phyloP scores from a whole-genome alignment of 2,113 vertebrate genomes.

The Percopsis transmontana region DNA sequence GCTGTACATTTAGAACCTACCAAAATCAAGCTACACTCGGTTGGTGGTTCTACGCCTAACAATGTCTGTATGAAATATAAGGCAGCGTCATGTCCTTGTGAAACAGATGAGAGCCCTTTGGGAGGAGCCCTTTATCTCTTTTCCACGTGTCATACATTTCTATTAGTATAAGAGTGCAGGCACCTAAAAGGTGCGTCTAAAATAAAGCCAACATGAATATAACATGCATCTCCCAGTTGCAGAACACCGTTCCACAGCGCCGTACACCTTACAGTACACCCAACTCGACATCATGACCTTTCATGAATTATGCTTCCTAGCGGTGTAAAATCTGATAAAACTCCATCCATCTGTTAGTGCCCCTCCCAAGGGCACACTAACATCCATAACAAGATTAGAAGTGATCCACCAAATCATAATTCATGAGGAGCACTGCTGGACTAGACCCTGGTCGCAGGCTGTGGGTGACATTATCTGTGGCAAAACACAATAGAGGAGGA shows the following conservation, averaged over 20 bases:
- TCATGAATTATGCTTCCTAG: slow-evolving; percentile 68
- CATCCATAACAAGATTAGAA: slow-evolving; percentile 79
- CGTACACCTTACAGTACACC: slow-evolving; percentile 35
- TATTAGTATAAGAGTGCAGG: not conserved
- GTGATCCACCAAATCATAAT: slow-evolving; percentile 71
- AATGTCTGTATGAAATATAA: not conserved
- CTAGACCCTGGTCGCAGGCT: slow-evolving; percentile 58
- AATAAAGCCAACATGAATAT: not conserved
- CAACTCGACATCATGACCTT: slow-evolving; percentile 50
- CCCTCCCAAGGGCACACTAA: slow-evolving; percentile 75
- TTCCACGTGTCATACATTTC: not conserved
- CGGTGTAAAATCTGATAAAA: slow-evolving; percentile 75
- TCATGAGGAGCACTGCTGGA: slow-evolving; percentile 63
- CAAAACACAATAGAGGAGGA: slow-evolving; percentile 20
- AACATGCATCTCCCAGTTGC: slow-evolving; percentile 1
- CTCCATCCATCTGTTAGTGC: slow-evolving; percentile 58
- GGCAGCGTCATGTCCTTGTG: not conserved
- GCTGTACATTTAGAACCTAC: too few relatives aligned
- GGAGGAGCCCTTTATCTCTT: not conserved
- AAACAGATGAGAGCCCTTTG: not conserved
- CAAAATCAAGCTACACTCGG: too few relatives aligned
- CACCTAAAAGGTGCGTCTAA: not conserved
- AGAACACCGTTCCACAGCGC: slow-evolving; percentile 16
- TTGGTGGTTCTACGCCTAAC: too few relatives aligned
- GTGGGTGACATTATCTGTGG: slow-evolving; percentile 65